These are phyloP conservation scores for Lepus americanus DNA, from an alignment of 2,113 vertebrate genomes.

Conservation along the genomic window DNA sequence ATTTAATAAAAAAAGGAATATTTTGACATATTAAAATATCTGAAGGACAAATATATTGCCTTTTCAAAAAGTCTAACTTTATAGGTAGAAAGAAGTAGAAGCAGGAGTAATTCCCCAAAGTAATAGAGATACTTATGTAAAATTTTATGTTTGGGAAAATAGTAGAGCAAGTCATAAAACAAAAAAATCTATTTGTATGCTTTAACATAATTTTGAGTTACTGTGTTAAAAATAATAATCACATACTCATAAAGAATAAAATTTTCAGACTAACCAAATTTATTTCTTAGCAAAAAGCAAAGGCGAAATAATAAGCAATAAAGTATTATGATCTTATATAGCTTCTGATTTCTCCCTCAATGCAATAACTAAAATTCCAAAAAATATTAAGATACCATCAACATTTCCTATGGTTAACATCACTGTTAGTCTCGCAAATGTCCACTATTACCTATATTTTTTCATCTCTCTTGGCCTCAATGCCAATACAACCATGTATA, in stretches of 20 bases:
- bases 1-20: neutral
- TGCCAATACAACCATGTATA: neutral
- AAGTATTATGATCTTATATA: neutral
- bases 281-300: conserved; percentile 29
- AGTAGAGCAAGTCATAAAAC: neutral
- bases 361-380: neutral
- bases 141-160: neutral
- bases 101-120: neutral
- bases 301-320: conserved; percentile 24
- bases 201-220: conserved; percentile 32
- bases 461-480: neutral
- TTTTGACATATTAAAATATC: neutral
- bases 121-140: neutral
- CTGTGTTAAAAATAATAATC: neutral
- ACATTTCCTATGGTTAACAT: neutral
- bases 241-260: neutral
- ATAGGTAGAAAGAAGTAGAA: neutral
- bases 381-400: neutral
- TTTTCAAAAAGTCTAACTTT: neutral
- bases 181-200: conserved; percentile 39
- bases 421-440: neutral
- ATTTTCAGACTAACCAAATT: conserved; percentile 52
- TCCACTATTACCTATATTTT: neutral
- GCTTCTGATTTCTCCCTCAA: neutral
- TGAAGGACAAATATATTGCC: neutral